Conservation (phyloP, 2,888 invertebrate genomes). For the Coenonympha glycerion region DNA sequence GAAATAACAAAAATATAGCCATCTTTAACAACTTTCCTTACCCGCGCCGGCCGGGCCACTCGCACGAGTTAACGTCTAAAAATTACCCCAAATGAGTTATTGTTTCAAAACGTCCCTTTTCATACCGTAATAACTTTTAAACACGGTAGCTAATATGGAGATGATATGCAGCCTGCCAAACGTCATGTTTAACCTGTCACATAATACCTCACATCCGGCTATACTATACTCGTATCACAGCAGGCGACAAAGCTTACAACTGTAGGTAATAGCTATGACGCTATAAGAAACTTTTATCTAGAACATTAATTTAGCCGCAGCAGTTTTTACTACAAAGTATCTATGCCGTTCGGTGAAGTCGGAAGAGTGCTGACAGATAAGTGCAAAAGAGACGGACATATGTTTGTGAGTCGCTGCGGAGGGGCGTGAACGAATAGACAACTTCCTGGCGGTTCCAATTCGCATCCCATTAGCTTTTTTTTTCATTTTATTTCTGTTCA, state of each 20-base stretch:
- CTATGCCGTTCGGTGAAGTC: conserved; percentile 6
- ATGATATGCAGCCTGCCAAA: conserved; percentile 8
- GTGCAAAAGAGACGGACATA: conserved; percentile 41
- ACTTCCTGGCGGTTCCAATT: conserved; percentile 43
- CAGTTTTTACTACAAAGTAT: conserved; percentile 3
- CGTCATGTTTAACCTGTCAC: conserved; percentile 3
- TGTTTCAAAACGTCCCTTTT: conserved; percentile 32
- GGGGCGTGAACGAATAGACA: conserved; percentile 70
- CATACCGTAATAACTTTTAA: conserved; percentile 18
- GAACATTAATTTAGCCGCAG: not conserved
- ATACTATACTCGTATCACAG: not conserved
- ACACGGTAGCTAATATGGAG: conserved; percentile 21
- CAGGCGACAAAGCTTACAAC: conserved; percentile 3
- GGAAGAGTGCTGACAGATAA: conserved; percentile 11
- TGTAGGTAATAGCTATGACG: not conserved
- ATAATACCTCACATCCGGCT: not conserved
- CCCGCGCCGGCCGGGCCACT: conserved; percentile 35
- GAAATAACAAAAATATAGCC: conserved; percentile 54
- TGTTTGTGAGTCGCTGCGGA: conserved; percentile 34
- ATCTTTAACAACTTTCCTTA: conserved; percentile 52
- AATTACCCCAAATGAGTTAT: conserved; percentile 43
- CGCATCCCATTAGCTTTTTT: conserved; percentile 47
- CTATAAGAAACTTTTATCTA: conserved; percentile 10
- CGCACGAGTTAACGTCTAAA: conserved; percentile 41
- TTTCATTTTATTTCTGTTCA: conserved; percentile 35